phyloP scores from a whole-genome alignment of 2,888 invertebrate genomes.

The Lumbricus terrestris region DNA sequence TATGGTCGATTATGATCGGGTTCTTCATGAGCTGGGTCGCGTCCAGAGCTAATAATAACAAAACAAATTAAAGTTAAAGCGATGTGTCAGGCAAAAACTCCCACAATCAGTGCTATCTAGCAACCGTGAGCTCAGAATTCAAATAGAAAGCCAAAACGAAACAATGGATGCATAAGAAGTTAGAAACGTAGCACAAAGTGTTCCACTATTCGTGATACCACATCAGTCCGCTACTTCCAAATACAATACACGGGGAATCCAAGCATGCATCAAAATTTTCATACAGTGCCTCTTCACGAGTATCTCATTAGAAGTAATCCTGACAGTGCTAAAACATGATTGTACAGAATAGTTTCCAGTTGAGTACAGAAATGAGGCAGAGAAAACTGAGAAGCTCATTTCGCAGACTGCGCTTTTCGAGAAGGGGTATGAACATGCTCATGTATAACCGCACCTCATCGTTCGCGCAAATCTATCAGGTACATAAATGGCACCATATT shows the following conservation, averaged over 20 bases:
- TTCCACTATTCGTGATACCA: not conserved
- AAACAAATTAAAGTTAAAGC: not conserved
- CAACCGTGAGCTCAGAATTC: not conserved
- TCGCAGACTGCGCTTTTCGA: no score
- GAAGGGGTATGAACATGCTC: not conserved
- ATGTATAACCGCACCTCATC: not conserved
- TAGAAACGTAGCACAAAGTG: not conserved
- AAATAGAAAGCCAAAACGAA: no score
- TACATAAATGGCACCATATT: no score
- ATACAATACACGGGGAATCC: not conserved
- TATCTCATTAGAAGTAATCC: no score
- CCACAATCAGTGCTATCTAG: not conserved
- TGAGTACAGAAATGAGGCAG: no score
- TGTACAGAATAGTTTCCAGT: no score
- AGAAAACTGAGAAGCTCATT: no score
- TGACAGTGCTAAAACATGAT: no score
- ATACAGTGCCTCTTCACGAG: not conserved
- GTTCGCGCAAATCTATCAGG: not conserved
- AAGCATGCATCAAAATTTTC: not conserved
- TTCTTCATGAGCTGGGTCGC: not conserved
- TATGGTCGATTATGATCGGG: constrained; percentile 14
- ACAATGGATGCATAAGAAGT: no score
- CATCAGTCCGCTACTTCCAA: no score
- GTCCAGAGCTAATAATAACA: constrained; percentile 12
- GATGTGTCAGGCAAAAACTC: not conserved